These are phyloP conservation scores for Synanthedon myopaeformis DNA, from an alignment of 2,888 invertebrate genomes.

Conservation along the genomic window DNA sequence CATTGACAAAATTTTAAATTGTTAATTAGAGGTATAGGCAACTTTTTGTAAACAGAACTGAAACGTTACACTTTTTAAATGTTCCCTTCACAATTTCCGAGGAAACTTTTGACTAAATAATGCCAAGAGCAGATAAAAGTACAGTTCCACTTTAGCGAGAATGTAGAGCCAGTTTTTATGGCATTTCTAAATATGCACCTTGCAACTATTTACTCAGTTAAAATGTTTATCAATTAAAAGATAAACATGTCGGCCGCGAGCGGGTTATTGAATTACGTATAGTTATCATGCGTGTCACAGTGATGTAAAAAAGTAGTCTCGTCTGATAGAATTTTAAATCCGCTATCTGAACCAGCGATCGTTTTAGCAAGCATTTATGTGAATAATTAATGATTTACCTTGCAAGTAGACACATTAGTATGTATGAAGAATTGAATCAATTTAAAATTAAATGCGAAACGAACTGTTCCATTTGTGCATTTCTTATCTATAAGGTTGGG, in stretches of 20 bases:
- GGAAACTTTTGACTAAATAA: too few species aligned
- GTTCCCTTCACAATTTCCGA: too few species aligned
- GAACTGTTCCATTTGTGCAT: conserved; percentile 30
- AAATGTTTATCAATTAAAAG: neutral
- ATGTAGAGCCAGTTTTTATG: too few species aligned
- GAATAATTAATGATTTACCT: neutral
- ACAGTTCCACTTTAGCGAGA: too few species aligned
- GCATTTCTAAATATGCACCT: too few species aligned
- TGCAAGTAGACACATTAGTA: neutral
- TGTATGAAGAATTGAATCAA: conserved; percentile 5
- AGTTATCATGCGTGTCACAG: neutral
- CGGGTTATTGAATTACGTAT: neutral
- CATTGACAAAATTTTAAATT: too few species aligned
- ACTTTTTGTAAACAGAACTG: too few species aligned
- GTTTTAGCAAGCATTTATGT: neutral
- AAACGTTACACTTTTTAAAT: too few species aligned
- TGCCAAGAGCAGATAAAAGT: too few species aligned
- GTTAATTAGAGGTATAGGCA: too few species aligned
- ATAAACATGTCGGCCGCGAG: neutral
- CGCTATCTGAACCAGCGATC: neutral
- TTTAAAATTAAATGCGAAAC: conserved; percentile 21
- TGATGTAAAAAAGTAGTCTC: neutral
- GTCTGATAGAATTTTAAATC: neutral
- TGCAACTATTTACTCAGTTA: neutral
- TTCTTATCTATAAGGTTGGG: conserved; percentile 20